Evolutionary conservation across 37 sponge, comb jelly and placozoan genomes (phyloP), one percentile per base, ranked within the genome.

Genomic region (Beroe ovata): DNA sequence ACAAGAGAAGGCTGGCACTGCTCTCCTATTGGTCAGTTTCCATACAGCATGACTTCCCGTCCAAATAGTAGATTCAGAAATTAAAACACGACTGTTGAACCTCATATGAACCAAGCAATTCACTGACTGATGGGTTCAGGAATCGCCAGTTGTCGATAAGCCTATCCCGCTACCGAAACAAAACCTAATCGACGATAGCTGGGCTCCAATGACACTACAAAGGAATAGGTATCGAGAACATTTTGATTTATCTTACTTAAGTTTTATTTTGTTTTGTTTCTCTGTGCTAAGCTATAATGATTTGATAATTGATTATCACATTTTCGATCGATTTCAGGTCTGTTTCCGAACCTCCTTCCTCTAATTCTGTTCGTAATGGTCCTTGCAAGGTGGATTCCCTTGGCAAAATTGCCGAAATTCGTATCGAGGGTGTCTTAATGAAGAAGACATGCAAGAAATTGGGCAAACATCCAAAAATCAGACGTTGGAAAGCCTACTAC

Each of bases 161-260:
- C 29, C 71, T 20, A 35, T 71, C 34, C 2, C 36, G 38, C 29
- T 36, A 21, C 71, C 36, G 29, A 34, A 71, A 20, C 71, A 71
- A 38, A 71, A 71, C 34, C 71, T 71, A 4, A 71, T 71, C 71
- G 71, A 71, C 20, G 71, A 71, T 29, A 71, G 71, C 29, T 71
- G 71, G 71, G 21, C 71, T 30, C n/a, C n/a, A n/a, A n/a, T n/a
- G n/a, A n/a, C n/a, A n/a, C n/a, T n/a, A n/a, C n/a, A n/a, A n/a
- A n/a, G n/a, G n/a, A n/a, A n/a, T n/a, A n/a, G n/a, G n/a, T n/a
- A n/a, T n/a, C n/a, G n/a, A n/a, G n/a, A n/a, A n/a, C n/a, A n/a
- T n/a, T n/a, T n/a, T n/a, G n/a, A n/a, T n/a, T n/a, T n/a, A n/a
- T n/a, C n/a, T n/a, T 18, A 18, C n/a, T n/a, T n/a, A n/a, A n/a